These are phyloP conservation scores for Odontocerum albicorne DNA, from an alignment of 2,888 invertebrate species.

Conservation along the genomic window DNA sequence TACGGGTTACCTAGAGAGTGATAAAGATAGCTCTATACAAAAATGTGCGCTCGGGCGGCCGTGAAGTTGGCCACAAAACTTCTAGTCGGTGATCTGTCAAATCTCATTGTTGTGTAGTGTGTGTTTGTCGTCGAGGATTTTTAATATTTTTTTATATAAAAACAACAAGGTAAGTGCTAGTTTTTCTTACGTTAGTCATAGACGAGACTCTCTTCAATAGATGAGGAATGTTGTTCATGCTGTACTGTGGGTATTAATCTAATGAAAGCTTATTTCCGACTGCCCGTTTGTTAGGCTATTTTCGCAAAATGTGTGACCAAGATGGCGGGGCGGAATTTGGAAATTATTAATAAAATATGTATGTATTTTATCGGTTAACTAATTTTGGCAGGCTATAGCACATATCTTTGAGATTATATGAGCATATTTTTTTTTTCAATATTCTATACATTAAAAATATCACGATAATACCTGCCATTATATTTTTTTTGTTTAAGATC, in stretches of 20 bases:
- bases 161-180: too few species aligned
- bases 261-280: slow-evolving; percentile 4
- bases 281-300: slow-evolving; percentile 3
- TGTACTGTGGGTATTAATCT: slow-evolving; percentile 1
- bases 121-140: too few species aligned
- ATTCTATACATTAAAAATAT: slow-evolving; percentile 2
- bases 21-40: too few species aligned
- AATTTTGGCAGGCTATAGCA: not conserved
- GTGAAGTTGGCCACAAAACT: too few species aligned
- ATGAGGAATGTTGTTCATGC: slow-evolving; percentile 3
- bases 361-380: slow-evolving; percentile 2
- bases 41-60: too few species aligned
- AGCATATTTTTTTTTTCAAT: not conserved
- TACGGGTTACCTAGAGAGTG: too few species aligned
- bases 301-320: slow-evolving; percentile 1
- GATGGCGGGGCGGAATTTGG: not conserved
- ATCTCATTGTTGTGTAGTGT: too few species aligned
- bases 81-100: too few species aligned
- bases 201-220: too few species aligned
- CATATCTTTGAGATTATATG: slow-evolving; percentile 3
- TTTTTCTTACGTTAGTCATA: too few species aligned
- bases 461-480: slow-evolving; percentile 3
- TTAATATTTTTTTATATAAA: too few species aligned
- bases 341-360: too few species aligned
- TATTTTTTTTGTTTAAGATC: slow-evolving; percentile 1